Evolutionary conservation across 2,797 vertebrate species (phyloP).

Genomic region (Sebastes taczanowskii): DNA sequence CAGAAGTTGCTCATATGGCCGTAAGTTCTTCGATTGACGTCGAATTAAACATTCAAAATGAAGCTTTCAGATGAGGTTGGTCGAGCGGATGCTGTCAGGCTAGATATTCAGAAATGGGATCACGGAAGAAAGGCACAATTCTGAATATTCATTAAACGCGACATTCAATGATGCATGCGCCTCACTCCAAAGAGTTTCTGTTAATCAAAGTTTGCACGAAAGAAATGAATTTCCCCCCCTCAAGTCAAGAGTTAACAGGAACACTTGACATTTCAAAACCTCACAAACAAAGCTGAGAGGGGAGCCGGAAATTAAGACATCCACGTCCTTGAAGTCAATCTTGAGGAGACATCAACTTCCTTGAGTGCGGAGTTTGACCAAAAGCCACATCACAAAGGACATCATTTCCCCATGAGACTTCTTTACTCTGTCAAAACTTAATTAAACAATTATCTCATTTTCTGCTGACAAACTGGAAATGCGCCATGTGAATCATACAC

Average conservation of each 20-base stretch:
- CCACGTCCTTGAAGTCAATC: neutral
- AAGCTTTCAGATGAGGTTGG: conserved; percentile 8
- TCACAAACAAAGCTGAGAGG: conserved; percentile 7
- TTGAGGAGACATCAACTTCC: neutral
- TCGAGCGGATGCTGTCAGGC: conserved; percentile 36
- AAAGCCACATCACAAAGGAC: conserved; percentile 15
- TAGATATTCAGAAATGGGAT: neutral
- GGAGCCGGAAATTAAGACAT: neutral
- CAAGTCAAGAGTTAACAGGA: conserved; percentile 1
- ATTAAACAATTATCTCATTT: conserved; percentile 35
- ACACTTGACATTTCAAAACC: conserved; percentile 20
- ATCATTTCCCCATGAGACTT: conserved; percentile 14
- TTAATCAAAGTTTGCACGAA: neutral
- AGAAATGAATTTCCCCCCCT: neutral
- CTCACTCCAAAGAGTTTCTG: neutral
- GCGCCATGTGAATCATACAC: conserved; percentile 23
- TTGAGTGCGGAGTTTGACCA: neutral
- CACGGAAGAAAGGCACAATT: neutral
- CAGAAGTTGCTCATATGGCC: conserved; percentile 1
- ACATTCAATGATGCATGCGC: neutral
- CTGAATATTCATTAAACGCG: conserved; percentile 17
- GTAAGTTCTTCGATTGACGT: neutral
- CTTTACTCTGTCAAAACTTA: conserved; percentile 4
- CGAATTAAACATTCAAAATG: neutral
- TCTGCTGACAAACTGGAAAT: conserved; percentile 27